Percentiles rank a stretch among this genome's conserved stretches.
These are phyloP conservation scores for Protodeltote pygarga DNA, from an alignment of 2,888 invertebrate genomes.

Conservation along the genomic window DNA sequence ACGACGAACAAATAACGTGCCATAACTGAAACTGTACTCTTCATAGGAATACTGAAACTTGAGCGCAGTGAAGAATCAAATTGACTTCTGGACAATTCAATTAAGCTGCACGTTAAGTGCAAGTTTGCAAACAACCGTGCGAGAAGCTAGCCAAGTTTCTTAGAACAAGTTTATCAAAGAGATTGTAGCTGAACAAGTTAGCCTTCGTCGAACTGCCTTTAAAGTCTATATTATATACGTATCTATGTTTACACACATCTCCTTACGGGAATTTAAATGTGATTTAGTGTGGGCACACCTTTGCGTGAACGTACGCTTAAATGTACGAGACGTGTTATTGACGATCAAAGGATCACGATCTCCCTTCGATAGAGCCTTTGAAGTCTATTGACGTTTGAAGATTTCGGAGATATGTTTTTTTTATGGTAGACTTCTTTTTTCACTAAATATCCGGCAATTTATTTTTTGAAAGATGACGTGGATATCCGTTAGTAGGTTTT, in stretches of 20 bases:
- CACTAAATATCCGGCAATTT: slow-evolving; percentile 14
- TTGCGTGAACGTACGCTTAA: slow-evolving; percentile 29
- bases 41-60: slow-evolving; percentile 35
- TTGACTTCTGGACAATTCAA: slow-evolving; percentile 83
- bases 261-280: slow-evolving; percentile 48
- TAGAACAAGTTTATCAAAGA: slow-evolving; percentile 71
- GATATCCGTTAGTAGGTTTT: too few relatives aligned
- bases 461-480: slow-evolving; percentile 4
- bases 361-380: slow-evolving; percentile 33
- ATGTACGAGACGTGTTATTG: slow-evolving; percentile 35
- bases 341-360: slow-evolving; percentile 41
- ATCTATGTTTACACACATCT: slow-evolving; percentile 46
- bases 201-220: slow-evolving; percentile 61
- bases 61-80: slow-evolving; percentile 71
- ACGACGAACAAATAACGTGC: not conserved
- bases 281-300: slow-evolving; percentile 47
- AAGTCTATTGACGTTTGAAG: slow-evolving; percentile 19
- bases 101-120: slow-evolving; percentile 81
- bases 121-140: slow-evolving; percentile 80
- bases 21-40: slow-evolving; percentile 17
- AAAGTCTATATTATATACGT: slow-evolving; percentile 40
- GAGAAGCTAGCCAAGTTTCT: slow-evolving; percentile 70
- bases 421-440: not conserved
- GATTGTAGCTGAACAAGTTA: slow-evolving; percentile 77
- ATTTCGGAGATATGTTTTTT: slow-evolving; percentile 16